These are phyloP conservation scores for Beroe forskalii DNA, from an alignment of 37 sponge, comb jelly and placozoan species.

Conservation along the genomic window DNA sequence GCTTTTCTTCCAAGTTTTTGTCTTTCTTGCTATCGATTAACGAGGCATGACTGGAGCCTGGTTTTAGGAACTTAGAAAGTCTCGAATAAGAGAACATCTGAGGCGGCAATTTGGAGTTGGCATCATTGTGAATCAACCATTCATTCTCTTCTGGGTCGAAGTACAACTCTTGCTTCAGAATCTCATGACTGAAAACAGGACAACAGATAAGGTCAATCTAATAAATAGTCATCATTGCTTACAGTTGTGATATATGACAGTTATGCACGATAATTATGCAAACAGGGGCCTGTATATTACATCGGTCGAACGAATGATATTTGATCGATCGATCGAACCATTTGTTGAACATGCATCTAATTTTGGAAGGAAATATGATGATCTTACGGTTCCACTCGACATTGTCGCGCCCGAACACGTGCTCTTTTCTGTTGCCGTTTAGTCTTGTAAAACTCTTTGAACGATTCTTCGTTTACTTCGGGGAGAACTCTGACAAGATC, in stretches of 20 bases:
- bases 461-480: neutral
- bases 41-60: neutral
- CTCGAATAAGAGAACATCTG: conserved; percentile 11
- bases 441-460: conserved; percentile 38
- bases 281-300: too few species aligned
- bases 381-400: neutral
- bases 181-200: neutral
- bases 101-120: conserved; percentile 1
- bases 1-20: neutral
- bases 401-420: neutral
- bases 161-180: conserved; percentile 21
- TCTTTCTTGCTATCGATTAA: neutral
- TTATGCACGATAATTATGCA: too few species aligned
- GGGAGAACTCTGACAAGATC: conserved; percentile 12
- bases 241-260: too few species aligned
- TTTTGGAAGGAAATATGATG: too few species aligned
- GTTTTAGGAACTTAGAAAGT: neutral
- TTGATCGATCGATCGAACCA: too few species aligned
- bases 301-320: too few species aligned
- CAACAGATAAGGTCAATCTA: too few species aligned
- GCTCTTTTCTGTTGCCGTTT: conserved; percentile 28
- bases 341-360: too few species aligned
- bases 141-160: neutral
- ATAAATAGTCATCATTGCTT: too few species aligned
- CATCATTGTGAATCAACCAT: neutral